A percentile compares a stretch with the other conserved stretches of the same genome.
These are phyloP conservation scores for Arvicola amphibius DNA, from an alignment of 2,797 vertebrate species.

Conservation along the genomic window DNA sequence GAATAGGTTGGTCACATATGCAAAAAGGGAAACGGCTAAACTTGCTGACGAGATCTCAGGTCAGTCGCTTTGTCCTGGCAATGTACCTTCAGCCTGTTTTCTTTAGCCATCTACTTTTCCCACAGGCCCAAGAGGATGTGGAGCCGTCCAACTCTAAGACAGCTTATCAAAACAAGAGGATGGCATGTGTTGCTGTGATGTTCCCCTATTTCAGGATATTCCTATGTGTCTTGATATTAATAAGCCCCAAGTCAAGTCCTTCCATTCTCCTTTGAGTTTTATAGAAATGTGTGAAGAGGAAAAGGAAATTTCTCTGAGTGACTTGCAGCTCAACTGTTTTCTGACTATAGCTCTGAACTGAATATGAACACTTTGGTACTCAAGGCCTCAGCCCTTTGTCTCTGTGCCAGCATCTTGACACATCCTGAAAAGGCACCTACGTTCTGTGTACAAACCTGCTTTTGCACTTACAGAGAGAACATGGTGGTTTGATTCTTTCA, in stretches of 20 bases:
- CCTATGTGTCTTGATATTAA: background rate
- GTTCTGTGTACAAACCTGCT: background rate
- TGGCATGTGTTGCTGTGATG: background rate
- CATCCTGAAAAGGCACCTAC: background rate
- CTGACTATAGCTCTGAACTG: background rate
- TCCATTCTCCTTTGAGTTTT: slow-evolving; percentile 29
- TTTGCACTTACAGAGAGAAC: no score
- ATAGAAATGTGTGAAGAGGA: background rate
- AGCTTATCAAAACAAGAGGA: background rate
- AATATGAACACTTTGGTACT: background rate
- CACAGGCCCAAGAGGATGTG: background rate
- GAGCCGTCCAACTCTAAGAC: background rate
- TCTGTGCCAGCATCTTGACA: background rate
- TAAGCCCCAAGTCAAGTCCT: background rate
- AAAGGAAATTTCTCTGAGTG: background rate
- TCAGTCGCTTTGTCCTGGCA: background rate
- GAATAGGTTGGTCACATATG: background rate
- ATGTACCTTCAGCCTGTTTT: background rate
- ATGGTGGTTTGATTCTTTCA: background rate
- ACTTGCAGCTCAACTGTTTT: background rate
- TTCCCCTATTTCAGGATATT: background rate
- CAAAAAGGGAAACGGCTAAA: no score
- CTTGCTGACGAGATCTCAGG: background rate
- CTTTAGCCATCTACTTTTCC: background rate
- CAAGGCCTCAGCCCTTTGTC: background rate